Conservation (phyloP, 1,140 invertebrate genomes). For the Hetaerina americana region DNA sequence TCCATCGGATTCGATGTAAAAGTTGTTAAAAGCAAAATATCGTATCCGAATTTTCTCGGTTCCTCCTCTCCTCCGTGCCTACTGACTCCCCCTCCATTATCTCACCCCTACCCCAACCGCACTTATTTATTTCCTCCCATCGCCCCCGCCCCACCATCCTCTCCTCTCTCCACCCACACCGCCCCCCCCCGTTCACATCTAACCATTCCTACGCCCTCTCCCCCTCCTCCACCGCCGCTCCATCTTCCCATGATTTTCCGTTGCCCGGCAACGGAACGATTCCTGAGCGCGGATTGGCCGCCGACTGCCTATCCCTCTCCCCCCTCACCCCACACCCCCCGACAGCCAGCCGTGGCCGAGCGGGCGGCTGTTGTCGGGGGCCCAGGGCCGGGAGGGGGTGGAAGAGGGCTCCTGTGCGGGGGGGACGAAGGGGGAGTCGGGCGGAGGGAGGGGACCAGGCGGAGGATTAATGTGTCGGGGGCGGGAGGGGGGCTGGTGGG, state of each 20-base stretch:
- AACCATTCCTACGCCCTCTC: not conserved
- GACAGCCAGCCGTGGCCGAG: no score
- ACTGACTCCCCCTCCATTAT: no score
- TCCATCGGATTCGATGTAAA: no score
- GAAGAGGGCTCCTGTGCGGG: slow-evolving; percentile 9
- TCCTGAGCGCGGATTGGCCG: slow-evolving; percentile 17
- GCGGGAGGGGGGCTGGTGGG: no score
- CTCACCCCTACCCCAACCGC: not conserved
- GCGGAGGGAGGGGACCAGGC: slow-evolving; percentile 26
- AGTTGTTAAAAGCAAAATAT: no score
- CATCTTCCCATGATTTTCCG: not conserved
- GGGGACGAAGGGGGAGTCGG: slow-evolving; percentile 6
- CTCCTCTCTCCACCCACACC: not conserved
- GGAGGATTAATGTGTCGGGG: no score
- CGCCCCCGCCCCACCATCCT: not conserved
- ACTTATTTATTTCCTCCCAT: not conserved
- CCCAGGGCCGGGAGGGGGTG: no score
- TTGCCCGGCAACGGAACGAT: not conserved
- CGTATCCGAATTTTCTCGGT: no score
- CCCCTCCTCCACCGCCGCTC: not conserved
- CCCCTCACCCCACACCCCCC: slow-evolving; percentile 18
- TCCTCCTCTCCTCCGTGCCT: no score
- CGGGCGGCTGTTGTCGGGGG: no score
- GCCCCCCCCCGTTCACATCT: not conserved
- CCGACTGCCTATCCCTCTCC: slow-evolving; percentile 22